Evolutionary conservation across 2,888 invertebrate species (phyloP).

Genomic region (Bruchidius siliquastri): DNA sequence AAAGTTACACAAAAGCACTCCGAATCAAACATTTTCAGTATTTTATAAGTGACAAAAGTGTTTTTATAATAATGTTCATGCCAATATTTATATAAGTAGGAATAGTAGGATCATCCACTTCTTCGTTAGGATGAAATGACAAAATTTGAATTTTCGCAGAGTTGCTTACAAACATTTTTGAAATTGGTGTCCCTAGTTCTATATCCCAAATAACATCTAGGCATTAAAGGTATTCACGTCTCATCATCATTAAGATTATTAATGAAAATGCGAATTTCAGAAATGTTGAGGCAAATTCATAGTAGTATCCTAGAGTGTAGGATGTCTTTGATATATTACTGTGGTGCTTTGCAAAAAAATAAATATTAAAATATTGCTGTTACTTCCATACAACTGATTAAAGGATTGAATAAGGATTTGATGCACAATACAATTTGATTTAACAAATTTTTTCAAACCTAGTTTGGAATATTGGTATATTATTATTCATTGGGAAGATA

Average conservation of each 20-base stretch:
- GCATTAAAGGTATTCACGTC: too few species aligned
- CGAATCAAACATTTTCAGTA: background rate
- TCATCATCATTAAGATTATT: too few species aligned
- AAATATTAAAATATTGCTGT: background rate
- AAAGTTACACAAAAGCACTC: background rate
- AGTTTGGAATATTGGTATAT: too few species aligned
- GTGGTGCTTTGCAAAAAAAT: background rate
- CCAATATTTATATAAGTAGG: background rate
- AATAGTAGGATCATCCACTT: background rate
- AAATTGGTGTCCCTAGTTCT: background rate
- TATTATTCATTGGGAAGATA: too few species aligned
- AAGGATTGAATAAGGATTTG: background rate
- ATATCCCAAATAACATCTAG: too few species aligned
- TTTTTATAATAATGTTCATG: background rate
- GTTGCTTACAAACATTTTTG: background rate
- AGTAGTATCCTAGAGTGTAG: background rate
- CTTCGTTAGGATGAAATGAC: background rate
- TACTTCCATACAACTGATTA: background rate
- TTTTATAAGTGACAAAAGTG: background rate
- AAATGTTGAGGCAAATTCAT: background rate
- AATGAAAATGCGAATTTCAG: background rate
- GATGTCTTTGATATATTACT: background rate
- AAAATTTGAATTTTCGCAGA: background rate
- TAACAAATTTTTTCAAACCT: too few species aligned
- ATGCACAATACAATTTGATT: background rate